phyloP scores from a whole-genome alignment of 2,797 vertebrate genomes.

The Oophaga sylvatica region DNA sequence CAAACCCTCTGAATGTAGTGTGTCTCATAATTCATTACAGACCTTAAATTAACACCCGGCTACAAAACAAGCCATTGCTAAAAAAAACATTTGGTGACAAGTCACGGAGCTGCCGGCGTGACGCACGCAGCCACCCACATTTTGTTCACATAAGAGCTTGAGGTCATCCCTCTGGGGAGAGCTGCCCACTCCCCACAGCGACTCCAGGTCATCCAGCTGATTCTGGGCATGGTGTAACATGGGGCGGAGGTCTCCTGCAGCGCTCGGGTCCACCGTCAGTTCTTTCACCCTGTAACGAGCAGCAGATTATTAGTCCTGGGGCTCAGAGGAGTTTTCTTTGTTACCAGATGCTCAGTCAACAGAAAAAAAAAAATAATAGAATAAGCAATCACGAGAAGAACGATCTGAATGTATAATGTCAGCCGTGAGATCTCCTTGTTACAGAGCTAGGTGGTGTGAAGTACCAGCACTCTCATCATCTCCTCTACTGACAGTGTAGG shows the following conservation, averaged over 20 bases:
- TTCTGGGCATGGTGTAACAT: slow-evolving; percentile 80
- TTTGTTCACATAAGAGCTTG: slow-evolving; percentile 97
- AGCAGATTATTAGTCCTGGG: not conserved
- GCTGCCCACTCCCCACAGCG: slow-evolving; percentile 94
- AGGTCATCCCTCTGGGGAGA: slow-evolving; percentile 95
- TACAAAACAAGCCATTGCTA: too few relatives aligned
- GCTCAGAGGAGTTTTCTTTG: not conserved
- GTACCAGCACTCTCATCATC: too few relatives aligned
- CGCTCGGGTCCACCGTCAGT: slow-evolving; percentile 80
- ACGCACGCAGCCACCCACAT: slow-evolving; percentile 79
- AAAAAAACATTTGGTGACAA: too few relatives aligned
- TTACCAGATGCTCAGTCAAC: not conserved
- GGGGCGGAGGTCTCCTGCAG: slow-evolving; percentile 77
- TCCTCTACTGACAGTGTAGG: too few relatives aligned
- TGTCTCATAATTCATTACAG: too few relatives aligned
- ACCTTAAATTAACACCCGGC: too few relatives aligned
- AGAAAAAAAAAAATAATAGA: not conserved
- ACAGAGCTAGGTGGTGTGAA: not conserved
- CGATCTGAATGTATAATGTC: not conserved
- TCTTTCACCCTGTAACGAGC: slow-evolving; percentile 85
- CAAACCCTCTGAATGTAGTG: too few relatives aligned
- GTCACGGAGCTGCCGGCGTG: not conserved
- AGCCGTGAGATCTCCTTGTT: slow-evolving; percentile 68
- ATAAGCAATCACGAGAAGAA: not conserved
- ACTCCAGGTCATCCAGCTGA: slow-evolving; percentile 93